Base-by-base conservation (phyloP, 1,140 invertebrate species). In the Drosophila orosa region DNA sequence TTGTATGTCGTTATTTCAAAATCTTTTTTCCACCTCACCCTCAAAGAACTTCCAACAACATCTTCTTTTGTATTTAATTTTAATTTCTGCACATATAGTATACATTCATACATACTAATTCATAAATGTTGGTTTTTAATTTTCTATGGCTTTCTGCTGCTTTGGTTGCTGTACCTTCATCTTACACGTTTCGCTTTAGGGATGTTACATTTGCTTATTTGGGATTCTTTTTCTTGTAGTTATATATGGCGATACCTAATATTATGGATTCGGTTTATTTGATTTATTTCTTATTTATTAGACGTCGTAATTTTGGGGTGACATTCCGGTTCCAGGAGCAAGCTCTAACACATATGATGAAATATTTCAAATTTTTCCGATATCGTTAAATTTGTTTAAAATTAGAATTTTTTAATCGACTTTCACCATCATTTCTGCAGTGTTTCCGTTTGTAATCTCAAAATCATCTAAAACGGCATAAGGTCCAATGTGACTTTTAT, bases 41-140 rank as follows among this genome's bases (percentile, higher is more conserved):
- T n/a, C 3, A 29, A 66, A 22, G n/a, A 22, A 31, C 13, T 25
- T n/a, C 9, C 10, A 6, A 19, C 5, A 44, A 13, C 13, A 3
- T 8, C 17, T 63, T 65, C 27, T 39, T 74, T 56, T 63, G 48
- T 74, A 69, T 84, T 82, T 74, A 33, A 47, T 77, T 83, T 86
- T 89, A 45, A 79, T 85, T 89, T 90, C 48, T 87, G 84, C 85
- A 87, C 77, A 89, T 87, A 63, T 72, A 87, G 67, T 67, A 66
- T 85, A 85, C 62, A 75, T 83, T 85, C 81, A 77, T 86, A 87
- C 85, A 80, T 79, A 87, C 80, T 87, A 87, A 77, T 84, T 87
- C 79, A 80, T 90, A 80, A 56, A 52, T 57, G 67, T 74, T 59
- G 12, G 6, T 62, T 55, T 61, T 79, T 78, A 61, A 42, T 66